These are phyloP conservation scores for Trilocha varians DNA, from an alignment of 2,888 invertebrate genomes.

Conservation along the genomic window DNA sequence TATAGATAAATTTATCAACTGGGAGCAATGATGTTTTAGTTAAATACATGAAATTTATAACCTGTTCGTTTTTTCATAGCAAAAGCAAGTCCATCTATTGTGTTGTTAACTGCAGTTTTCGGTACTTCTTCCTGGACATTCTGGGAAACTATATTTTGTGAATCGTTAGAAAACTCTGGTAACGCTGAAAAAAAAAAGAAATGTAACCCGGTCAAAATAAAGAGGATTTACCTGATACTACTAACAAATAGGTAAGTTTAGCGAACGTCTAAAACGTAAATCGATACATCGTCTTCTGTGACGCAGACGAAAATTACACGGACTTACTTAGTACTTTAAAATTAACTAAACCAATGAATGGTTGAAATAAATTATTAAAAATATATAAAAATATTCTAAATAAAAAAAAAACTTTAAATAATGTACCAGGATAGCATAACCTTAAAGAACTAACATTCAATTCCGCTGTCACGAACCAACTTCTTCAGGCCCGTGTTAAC, in stretches of 20 bases:
- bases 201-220: too few relatives aligned
- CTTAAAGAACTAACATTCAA: not conserved
- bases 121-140: not conserved
- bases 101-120: conserved; percentile 10
- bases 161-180: not conserved
- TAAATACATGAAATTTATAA: too few relatives aligned
- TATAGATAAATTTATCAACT: not conserved
- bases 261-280: too few relatives aligned
- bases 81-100: not conserved
- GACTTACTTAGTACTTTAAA: too few relatives aligned
- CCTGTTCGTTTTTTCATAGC: not conserved
- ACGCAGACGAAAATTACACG: too few relatives aligned
- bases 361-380: too few relatives aligned
- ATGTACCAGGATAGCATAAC: not conserved
- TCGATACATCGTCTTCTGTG: too few relatives aligned
- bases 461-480: conserved; percentile 13
- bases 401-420: not conserved
- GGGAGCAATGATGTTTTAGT: not conserved
- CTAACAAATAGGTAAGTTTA: too few relatives aligned
- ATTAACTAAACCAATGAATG: too few relatives aligned
- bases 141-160: not conserved
- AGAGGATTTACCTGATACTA: too few relatives aligned
- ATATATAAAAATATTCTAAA: not conserved
- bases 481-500: conserved; percentile 39
- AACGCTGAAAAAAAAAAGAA: not conserved